A percentile compares a stretch with the other conserved stretches of the same genome.
Evolutionary conservation across 2,888 invertebrate genomes (phyloP).

Genomic region (Oithona nana): DNA sequence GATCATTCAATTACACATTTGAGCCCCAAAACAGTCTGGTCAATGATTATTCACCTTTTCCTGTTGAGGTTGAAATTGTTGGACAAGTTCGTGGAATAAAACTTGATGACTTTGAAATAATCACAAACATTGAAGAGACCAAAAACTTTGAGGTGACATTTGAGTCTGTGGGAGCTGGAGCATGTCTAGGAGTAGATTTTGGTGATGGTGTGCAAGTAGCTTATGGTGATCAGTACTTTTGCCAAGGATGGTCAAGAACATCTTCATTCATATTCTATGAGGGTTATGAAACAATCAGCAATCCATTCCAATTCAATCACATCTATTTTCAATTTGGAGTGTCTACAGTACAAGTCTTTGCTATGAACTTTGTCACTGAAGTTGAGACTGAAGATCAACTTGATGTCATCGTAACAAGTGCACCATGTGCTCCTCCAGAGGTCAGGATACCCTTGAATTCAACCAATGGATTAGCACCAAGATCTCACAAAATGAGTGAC

Average conservation of each 20-base stretch:
- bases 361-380: background rate
- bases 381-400: background rate
- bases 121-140: background rate
- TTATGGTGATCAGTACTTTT: slow-evolving; percentile 10
- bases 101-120: background rate
- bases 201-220: background rate
- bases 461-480: background rate
- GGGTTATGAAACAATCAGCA: background rate
- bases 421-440: background rate
- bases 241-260: background rate
- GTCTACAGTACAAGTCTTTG: background rate
- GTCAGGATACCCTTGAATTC: background rate
- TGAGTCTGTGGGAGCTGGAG: slow-evolving; percentile 4
- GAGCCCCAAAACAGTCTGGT: background rate
- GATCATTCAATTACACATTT: background rate
- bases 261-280: background rate
- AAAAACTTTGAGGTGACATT: slow-evolving; percentile 2
- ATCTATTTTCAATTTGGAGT: slow-evolving; percentile 1
- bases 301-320: slow-evolving; percentile 2
- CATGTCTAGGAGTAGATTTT: slow-evolving; percentile 4
- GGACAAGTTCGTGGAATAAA: background rate
- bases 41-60: background rate
- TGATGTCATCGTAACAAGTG: background rate
- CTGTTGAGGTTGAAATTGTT: slow-evolving; percentile 1
- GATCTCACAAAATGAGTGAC: background rate